Evolutionary conservation across 2,113 vertebrate genomes (phyloP), one percentile per base, ranked within the genome.

Genomic region (Amblyopsis rosae): DNA sequence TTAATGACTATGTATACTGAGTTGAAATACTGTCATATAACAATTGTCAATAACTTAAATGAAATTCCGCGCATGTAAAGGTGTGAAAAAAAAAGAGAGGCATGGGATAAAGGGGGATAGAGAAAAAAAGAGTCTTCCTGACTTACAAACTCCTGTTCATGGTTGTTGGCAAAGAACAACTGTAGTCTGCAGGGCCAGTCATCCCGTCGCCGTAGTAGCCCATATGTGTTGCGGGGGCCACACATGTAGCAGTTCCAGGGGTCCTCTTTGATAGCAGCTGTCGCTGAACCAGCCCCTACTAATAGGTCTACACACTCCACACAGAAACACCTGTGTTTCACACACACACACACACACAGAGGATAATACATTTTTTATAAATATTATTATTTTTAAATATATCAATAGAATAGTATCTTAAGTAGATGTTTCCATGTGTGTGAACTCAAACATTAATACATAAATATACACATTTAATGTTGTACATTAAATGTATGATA

Each of bases 231-330:
- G 68, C 94, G 93, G 41, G 95, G 93, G 49, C 95, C 94, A 0
- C 97, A 99, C 98, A 99, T 98, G 93, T 97, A 99, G 90, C 98
- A 99, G 92, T 98, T 99, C 98, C 98, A 99, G 9, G 98, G 98
- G 79, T 99, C 96, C 80, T 99, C 96, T 82, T 96, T 96, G 70
- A 99, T 99, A 83, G 98, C 98, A 0, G 90, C 93, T 41, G 95
- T 94, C 0, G 98, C 98, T 0, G 96, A 96, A 4, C 98, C 98
- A 0, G 94, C 87, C 6, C 97, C 98, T 55, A 99, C 96, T 85
- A 99, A 71, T 68, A 99, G 92, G 73, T 99, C 97, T 77, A 99
- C 98, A 0, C 98, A 99, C 83, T 99, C 98, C 81, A 99, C 96
- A 0, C 98, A 99, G 82, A 99, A 99, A 90, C 98, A 99, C 93